Evolutionary conservation across 1,140 invertebrate species (phyloP).

Genomic region (Teleogryllus occipitalis): DNA sequence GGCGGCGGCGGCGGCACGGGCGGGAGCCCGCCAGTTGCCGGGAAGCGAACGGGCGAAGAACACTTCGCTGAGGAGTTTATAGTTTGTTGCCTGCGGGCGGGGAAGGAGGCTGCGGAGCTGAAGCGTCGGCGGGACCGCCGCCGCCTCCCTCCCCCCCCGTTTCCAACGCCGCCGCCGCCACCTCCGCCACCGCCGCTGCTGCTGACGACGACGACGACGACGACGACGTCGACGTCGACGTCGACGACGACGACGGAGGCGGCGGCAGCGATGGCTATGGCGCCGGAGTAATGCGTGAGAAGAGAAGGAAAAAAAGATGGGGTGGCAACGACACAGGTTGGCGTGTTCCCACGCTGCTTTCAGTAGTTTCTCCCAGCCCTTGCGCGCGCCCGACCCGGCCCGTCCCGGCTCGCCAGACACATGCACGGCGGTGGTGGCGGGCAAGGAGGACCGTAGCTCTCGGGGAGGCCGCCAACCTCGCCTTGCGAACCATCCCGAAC

Average conservation of each 20-base stretch:
- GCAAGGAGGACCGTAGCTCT: background rate
- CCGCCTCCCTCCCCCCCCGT: too few relatives aligned
- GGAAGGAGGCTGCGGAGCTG: background rate
- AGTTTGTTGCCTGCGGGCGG: background rate
- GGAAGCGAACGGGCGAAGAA: background rate
- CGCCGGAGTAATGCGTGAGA: background rate
- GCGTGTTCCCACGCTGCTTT: conserved; percentile 26
- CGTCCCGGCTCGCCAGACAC: background rate
- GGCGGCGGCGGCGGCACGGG: too few relatives aligned
- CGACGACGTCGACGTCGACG: too few relatives aligned
- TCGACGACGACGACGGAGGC: background rate
- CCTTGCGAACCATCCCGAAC: background rate
- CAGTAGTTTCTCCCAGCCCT: conserved; percentile 16
- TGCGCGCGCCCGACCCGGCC: background rate
- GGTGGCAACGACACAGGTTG: conserved; percentile 21
- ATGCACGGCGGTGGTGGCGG: background rate
- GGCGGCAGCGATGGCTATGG: background rate
- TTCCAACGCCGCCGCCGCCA: too few relatives aligned
- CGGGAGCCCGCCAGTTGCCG: background rate
- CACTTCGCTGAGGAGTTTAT: background rate
- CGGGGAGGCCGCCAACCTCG: background rate
- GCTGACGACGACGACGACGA: too few relatives aligned
- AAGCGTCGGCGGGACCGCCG: background rate
- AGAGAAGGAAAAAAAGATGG: conserved; percentile 9
- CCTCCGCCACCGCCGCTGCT: too few relatives aligned